Evolutionary conservation across 2,113 vertebrate genomes (phyloP).

Genomic region (Eptesicus fuscus): DNA sequence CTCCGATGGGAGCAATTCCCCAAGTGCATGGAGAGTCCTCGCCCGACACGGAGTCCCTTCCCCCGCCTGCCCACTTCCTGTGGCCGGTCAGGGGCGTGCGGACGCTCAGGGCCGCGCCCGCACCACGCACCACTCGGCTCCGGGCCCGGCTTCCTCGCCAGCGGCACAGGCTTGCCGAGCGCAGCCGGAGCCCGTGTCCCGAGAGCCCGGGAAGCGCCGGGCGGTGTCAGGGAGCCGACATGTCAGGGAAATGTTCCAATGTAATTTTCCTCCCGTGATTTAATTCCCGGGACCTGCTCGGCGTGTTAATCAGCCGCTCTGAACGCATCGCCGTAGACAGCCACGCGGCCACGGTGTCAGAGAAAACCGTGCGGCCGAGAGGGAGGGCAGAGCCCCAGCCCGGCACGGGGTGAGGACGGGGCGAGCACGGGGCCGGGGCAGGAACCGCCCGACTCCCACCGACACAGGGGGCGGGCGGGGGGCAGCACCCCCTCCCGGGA

Average conservation of each 20-base stretch:
- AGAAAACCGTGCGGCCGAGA: fast-evolving
- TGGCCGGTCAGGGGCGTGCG: no score
- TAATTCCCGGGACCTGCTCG: background rate
- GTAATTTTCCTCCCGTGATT: conserved; percentile 17
- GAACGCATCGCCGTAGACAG: background rate
- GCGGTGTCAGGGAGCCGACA: background rate
- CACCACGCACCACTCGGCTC: fast-evolving
- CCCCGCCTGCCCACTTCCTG: no score
- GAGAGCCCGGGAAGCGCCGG: no score
- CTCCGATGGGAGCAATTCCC: no score
- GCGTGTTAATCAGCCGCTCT: background rate
- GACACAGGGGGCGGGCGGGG: fast-evolving
- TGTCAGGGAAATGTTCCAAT: conserved; percentile 7
- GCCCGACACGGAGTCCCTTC: no score
- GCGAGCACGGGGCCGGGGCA: background rate
- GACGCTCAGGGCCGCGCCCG: fast-evolving
- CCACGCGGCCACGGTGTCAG: fast-evolving
- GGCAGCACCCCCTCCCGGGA: fast-evolving
- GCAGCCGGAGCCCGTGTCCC: background rate
- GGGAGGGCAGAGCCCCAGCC: background rate
- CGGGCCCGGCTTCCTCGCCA: background rate
- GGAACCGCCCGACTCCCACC: fast-evolving
- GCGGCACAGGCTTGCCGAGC: background rate
- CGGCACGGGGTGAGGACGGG: no score
- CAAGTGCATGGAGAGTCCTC: no score